Conservation (phyloP, 2,113 vertebrate species). For the Planiliza haematocheilus region DNA sequence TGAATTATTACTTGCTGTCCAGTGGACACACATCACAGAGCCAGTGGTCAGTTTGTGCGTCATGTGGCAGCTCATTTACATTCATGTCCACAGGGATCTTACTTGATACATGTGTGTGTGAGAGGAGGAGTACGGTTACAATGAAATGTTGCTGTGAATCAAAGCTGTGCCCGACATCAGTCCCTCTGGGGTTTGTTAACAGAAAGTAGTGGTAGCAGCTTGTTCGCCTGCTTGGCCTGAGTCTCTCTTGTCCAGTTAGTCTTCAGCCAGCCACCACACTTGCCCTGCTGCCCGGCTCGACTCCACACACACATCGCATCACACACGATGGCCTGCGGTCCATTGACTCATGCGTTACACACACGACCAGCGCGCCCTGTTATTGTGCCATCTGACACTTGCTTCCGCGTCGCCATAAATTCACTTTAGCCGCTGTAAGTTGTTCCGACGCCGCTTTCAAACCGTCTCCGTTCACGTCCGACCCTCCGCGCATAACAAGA, state of each 20-base stretch:
- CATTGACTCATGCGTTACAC: neutral
- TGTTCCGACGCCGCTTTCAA: neutral
- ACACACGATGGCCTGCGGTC: neutral
- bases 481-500: neutral
- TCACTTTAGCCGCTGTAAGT: neutral
- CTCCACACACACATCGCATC: slow-evolving; percentile 13
- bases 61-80: slow-evolving; percentile 40
- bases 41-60: slow-evolving; percentile 23
- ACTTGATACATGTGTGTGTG: neutral
- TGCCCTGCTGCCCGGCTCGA: slow-evolving; percentile 25
- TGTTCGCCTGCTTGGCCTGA: slow-evolving; percentile 9
- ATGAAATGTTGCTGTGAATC: neutral
- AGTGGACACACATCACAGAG: slow-evolving; percentile 15
- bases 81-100: neutral
- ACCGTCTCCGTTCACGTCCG: neutral
- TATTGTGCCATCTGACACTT: slow-evolving; percentile 28
- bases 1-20: slow-evolving; percentile 50
- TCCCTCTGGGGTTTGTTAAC: neutral
- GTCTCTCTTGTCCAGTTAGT: slow-evolving; percentile 28
- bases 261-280: slow-evolving; percentile 21
- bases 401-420: neutral
- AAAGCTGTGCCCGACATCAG: neutral
- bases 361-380: slow-evolving; percentile 34
- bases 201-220: neutral
- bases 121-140: neutral